Conservation (phyloP, 2,113 vertebrate genomes). For the Sylvietta virens region DNA sequence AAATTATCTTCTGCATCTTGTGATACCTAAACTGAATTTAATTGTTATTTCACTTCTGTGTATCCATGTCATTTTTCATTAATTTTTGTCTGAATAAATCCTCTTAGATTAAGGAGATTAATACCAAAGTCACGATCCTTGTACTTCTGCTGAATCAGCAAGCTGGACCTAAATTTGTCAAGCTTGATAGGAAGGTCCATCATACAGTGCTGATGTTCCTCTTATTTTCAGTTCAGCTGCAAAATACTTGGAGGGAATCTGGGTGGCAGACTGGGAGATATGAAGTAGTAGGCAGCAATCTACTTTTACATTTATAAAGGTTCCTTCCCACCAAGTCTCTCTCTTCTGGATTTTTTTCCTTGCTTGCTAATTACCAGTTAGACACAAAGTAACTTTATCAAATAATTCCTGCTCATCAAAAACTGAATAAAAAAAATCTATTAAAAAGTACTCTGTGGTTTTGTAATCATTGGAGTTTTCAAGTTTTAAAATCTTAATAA, state of each 20-base stretch:
- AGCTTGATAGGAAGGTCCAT: background rate
- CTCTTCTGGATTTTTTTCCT: background rate
- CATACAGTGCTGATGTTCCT: background rate
- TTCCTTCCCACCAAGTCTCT: background rate
- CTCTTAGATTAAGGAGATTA: background rate
- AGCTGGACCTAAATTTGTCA: background rate
- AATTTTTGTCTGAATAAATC: background rate
- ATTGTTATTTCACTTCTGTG: background rate
- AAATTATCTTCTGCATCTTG: background rate
- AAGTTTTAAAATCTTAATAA: background rate
- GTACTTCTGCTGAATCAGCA: background rate
- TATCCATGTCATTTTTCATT: background rate
- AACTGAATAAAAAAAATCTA: background rate
- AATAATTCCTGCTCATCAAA: background rate
- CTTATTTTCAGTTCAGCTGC: background rate
- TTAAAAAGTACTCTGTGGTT: background rate
- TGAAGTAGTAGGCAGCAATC: background rate
- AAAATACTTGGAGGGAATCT: background rate
- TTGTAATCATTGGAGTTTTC: background rate
- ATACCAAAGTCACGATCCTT: background rate
- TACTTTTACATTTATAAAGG: background rate
- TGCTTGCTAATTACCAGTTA: background rate
- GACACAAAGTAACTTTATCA: background rate
- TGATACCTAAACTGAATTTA: background rate
- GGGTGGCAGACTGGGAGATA: background rate